Base-by-base conservation (phyloP, 92 coral and sea anemone genomes). In the Siderastrea siderea region DNA sequence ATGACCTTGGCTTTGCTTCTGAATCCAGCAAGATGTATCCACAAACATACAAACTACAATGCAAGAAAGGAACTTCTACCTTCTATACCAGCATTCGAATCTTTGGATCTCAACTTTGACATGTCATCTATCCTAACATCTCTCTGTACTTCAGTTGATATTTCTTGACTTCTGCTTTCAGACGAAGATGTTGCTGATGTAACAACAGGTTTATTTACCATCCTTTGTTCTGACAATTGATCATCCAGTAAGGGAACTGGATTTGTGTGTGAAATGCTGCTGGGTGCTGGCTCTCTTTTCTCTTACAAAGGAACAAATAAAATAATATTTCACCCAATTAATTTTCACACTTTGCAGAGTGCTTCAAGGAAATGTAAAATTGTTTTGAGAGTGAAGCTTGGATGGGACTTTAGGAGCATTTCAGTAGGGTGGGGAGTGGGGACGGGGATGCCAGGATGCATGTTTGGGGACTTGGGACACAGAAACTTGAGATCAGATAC, bases 131-230 rank as follows among this genome's bases (percentile, higher is more conserved):
- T 17, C 1, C 10, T 47, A 46, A 69, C 86, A 58, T 70, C 63
- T 81, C 57, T 81, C 62, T 68, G 85, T 4, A 47, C 54, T 68
- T 81, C 67, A 68, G 43, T 72, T 61, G 65, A 61, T 13, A 17
- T 50, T 74, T 50, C 79, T 47, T 73, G 73, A 19, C 43, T 60
- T 60, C 44, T 17, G 79, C 79, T 46, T 59, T 84, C 67, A 13
- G 87, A 73, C 10, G 80, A 58, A 10, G 87, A 84, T 17, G 74
- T 72, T 73, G 87, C 73, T 2, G 87, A 61, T 64, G 78, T 7
- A 61, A 74, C 87, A 48, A 84, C 74, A 60, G 87, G 49, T 72
- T 61, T 74, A 47, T 74, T 62, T 3, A 60, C 19, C 15, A 26
- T 57, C 86, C 47, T 47, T n/a, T 69, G n/a, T 58, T 17, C 77